Evolutionary conservation across 2,113 vertebrate species (phyloP).

Genomic region (Aptenodytes forsteri): DNA sequence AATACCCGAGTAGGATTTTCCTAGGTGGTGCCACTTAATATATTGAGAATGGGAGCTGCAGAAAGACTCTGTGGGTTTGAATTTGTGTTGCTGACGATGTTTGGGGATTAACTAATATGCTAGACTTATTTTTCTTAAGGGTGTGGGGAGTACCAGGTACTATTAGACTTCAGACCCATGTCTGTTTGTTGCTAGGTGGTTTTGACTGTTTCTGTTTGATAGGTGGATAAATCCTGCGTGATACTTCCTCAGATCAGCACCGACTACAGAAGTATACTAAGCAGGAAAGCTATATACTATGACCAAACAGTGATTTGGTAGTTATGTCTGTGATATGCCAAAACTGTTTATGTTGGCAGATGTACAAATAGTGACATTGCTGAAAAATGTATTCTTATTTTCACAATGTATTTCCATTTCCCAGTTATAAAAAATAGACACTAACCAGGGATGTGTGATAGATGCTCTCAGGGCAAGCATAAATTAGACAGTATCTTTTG

Average conservation of each 20-base stretch:
- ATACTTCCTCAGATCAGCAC: neutral
- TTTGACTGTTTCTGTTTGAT: neutral
- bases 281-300: fast-evolving
- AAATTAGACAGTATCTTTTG: neutral
- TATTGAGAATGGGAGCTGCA: neutral
- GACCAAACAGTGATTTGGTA: neutral
- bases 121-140: neutral
- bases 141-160: neutral
- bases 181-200: neutral
- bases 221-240: neutral
- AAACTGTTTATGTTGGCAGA: neutral
- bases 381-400: neutral
- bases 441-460: neutral
- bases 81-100: neutral
- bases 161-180: neutral
- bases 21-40: neutral
- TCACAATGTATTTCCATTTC: neutral
- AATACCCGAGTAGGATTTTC: neutral
- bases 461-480: neutral
- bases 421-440: neutral
- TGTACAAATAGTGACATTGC: neutral
- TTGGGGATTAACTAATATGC: neutral
- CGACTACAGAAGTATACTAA: fast-evolving
- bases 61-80: neutral
- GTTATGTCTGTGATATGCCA: neutral